A percentile compares a stretch with the other conserved stretches of the same genome.
Conservation (phyloP, 2,113 vertebrate genomes). For the Carassius auratus region DNA sequence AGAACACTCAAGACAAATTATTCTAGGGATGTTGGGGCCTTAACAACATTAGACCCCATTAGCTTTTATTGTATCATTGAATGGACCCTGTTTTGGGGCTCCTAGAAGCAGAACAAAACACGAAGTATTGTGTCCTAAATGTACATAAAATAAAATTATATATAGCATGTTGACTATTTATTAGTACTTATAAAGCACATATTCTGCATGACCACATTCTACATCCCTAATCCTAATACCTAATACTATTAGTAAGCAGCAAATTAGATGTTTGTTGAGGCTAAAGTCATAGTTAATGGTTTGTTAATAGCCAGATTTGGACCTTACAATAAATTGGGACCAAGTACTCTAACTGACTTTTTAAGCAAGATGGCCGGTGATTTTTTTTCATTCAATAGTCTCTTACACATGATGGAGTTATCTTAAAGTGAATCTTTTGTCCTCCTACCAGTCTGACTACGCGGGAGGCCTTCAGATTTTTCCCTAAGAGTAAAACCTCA, state of each 20-base stretch:
- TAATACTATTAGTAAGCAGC: too few relatives aligned
- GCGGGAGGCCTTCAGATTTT: background rate
- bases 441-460: background rate
- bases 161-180: too few relatives aligned
- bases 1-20: background rate
- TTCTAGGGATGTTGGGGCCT: background rate
- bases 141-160: too few relatives aligned
- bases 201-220: too few relatives aligned
- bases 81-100: background rate
- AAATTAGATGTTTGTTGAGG: too few relatives aligned
- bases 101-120: too few relatives aligned
- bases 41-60: background rate
- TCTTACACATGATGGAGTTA: background rate
- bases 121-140: too few relatives aligned
- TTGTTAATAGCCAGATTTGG: too few relatives aligned
- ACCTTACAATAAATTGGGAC: too few relatives aligned
- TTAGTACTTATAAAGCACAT: too few relatives aligned
- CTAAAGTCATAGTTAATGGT: too few relatives aligned
- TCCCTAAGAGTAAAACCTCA: background rate
- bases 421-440: background rate
- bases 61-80: background rate
- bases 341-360: background rate
- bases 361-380: background rate
- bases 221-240: too few relatives aligned
- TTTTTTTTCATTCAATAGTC: conserved; percentile 16